A percentile compares a stretch with the other conserved stretches of the same genome.
phyloP scores from a whole-genome alignment of 92 coral and sea anemone species.

The Epizoanthus stellaris region DNA sequence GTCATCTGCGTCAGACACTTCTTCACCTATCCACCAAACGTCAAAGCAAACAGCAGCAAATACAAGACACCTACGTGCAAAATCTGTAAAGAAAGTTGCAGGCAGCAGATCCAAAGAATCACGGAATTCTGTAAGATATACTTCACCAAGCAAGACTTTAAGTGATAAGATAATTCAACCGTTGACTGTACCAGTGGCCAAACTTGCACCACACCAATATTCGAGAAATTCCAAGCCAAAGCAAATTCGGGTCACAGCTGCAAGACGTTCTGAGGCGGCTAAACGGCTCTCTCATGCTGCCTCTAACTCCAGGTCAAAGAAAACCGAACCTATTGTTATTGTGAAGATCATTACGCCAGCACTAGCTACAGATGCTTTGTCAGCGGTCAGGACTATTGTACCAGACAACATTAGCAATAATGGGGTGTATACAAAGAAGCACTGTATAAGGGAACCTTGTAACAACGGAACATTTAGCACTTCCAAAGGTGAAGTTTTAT shows the following conservation, averaged over 20 bases:
- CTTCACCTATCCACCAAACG: constrained; percentile 26
- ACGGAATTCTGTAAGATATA: constrained; percentile 7
- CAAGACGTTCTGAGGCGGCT: constrained; percentile 88
- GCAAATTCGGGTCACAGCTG: constrained; percentile 70
- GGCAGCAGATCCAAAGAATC: constrained; percentile 34
- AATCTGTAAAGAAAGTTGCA: constrained; percentile 19
- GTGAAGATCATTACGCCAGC: constrained; percentile 70
- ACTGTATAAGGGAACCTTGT: constrained; percentile 68
- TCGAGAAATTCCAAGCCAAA: constrained; percentile 48
- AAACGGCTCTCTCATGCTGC: constrained; percentile 59
- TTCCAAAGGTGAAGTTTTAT: constrained; percentile 45
- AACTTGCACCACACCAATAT: constrained; percentile 60
- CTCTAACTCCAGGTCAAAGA: constrained; percentile 51
- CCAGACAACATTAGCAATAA: constrained; percentile 72
- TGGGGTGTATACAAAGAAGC: constrained; percentile 65
- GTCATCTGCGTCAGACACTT: constrained; percentile 21
- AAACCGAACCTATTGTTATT: constrained; percentile 64
- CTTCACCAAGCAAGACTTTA: constrained; percentile 39
- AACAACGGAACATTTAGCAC: neutral
- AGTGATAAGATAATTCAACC: constrained; percentile 67
- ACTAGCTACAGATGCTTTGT: constrained; percentile 68
- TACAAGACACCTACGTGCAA: neutral
- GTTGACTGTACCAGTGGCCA: constrained; percentile 78
- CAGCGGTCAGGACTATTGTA: constrained; percentile 73
- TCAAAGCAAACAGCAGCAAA: constrained; percentile 13